Evolutionary conservation across 2,888 invertebrate genomes (phyloP).

Genomic region (Doris montereyensis): DNA sequence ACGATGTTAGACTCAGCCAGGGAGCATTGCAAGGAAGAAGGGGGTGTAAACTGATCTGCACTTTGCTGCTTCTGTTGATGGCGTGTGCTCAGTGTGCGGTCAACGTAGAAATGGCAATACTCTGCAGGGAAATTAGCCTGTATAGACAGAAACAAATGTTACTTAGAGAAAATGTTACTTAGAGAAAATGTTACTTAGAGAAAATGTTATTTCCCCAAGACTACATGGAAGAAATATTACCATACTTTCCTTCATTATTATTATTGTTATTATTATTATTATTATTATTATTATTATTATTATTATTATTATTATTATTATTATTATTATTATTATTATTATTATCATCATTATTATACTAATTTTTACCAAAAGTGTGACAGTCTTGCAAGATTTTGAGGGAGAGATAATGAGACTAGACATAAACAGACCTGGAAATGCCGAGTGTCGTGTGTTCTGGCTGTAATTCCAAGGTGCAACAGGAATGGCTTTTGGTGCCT

Average conservation of each 20-base stretch:
- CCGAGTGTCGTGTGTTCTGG: constrained; percentile 68
- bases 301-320: no score
- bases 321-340: no score
- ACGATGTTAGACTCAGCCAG: constrained; percentile 64
- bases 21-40: constrained; percentile 53
- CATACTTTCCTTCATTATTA: no score
- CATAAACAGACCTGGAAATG: constrained; percentile 64
- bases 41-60: constrained; percentile 29
- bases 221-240: no score
- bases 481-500: constrained; percentile 67
- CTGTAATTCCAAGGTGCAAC: constrained; percentile 71
- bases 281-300: no score
- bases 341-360: no score
- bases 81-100: constrained; percentile 55
- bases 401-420: no score
- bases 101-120: constrained; percentile 66
- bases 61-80: not conserved
- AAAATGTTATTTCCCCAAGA: no score
- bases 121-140: constrained; percentile 66
- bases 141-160: not conserved
- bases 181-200: no score
- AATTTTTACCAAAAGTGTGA: no score
- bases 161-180: not conserved
- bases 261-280: no score
- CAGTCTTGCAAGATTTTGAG: no score